These are phyloP conservation scores for Apis florea DNA, from an alignment of 1,140 invertebrate species.

Conservation along the genomic window DNA sequence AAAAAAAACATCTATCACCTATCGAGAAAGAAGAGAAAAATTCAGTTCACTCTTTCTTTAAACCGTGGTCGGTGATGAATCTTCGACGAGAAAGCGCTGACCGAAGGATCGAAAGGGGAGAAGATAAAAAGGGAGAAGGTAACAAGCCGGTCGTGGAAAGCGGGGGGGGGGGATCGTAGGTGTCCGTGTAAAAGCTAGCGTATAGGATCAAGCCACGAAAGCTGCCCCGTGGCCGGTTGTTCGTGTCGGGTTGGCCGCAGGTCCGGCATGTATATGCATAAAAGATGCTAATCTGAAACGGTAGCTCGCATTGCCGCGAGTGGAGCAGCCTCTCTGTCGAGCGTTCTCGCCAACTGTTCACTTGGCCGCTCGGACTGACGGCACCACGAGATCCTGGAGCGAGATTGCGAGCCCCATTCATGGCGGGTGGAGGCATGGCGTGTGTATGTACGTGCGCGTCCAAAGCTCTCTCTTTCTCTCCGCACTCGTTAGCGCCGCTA, in stretches of 20 bases:
- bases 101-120: neutral
- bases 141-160: neutral
- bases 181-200: neutral
- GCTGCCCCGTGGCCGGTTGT: conserved; percentile 2
- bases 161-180: neutral
- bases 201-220: conserved; percentile 32
- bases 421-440: conserved; percentile 31
- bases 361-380: conserved; percentile 58
- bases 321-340: conserved; percentile 61
- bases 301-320: conserved; percentile 73
- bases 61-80: neutral
- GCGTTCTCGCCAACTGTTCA: conserved; percentile 70
- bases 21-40: too few species aligned
- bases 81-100: neutral
- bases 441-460: conserved; percentile 17
- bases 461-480: conserved; percentile 16
- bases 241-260: conserved; percentile 47
- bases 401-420: conserved; percentile 68
- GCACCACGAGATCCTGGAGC: conserved; percentile 64
- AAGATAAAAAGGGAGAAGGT: neutral
- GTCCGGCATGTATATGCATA: conserved; percentile 66
- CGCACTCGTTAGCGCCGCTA: conserved; percentile 66
- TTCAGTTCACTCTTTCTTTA: too few species aligned
- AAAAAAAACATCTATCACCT: too few species aligned
- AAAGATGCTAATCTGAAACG: conserved; percentile 76